phyloP scores from a whole-genome alignment of 2,888 invertebrate species.

The Eupeodes luniger region DNA sequence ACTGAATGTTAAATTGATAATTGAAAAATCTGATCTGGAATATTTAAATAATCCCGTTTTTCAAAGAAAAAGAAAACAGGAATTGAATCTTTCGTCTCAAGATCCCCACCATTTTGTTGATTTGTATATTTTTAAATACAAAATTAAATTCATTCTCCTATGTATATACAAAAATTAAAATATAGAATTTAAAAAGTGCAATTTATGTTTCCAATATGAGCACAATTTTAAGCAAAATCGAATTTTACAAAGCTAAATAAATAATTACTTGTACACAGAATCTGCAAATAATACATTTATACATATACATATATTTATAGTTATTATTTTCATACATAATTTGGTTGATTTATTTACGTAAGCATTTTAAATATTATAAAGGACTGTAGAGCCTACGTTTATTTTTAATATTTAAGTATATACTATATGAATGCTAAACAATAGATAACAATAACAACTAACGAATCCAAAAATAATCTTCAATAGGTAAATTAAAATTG shows the following conservation, averaged over 20 bases:
- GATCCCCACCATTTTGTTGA: conserved; percentile 8
- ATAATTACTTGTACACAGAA: conserved; percentile 60
- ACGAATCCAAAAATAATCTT: conserved; percentile 66
- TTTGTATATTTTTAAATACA: conserved; percentile 7
- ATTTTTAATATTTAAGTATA: conserved; percentile 45
- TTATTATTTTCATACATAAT: conserved; percentile 29
- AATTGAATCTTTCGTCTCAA: background rate
- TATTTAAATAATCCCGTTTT: too few species aligned
- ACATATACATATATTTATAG: conserved; percentile 39
- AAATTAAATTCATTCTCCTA: conserved; percentile 54
- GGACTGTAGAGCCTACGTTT: conserved; percentile 31
- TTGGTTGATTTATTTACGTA: conserved; percentile 49
- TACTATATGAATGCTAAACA: conserved; percentile 50
- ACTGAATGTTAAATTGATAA: too few species aligned
- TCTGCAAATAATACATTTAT: conserved; percentile 59
- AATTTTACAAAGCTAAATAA: conserved; percentile 72
- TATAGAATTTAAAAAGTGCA: conserved; percentile 59
- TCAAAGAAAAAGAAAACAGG: background rate
- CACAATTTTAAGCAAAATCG: conserved; percentile 64
- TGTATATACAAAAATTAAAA: conserved; percentile 56
- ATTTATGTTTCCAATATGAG: conserved; percentile 67
- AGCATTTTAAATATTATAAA: conserved; percentile 46
- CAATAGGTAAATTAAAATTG: conserved; percentile 63
- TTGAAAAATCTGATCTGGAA: too few species aligned
- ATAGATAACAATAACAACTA: conserved; percentile 55